Percentiles rank a stretch among this genome's conserved stretches.
phyloP scores from a whole-genome alignment of 2,888 invertebrate species.

The Polyommatus icarus region DNA sequence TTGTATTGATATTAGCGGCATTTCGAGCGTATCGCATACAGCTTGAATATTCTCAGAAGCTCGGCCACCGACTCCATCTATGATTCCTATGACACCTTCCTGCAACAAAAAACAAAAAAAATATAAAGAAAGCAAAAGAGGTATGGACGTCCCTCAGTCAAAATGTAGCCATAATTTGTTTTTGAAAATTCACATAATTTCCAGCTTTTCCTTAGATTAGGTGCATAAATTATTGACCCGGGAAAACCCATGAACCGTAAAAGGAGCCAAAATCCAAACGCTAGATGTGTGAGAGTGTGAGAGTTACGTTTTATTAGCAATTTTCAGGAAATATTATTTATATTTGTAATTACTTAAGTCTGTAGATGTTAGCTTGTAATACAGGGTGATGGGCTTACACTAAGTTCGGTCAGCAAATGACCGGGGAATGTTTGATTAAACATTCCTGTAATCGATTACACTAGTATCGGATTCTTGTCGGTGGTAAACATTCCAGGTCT shows the following conservation, averaged over 20 bases:
- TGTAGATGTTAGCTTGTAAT: not conserved
- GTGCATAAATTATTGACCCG: too few relatives aligned
- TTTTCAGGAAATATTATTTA: not conserved
- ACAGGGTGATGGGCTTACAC: not conserved
- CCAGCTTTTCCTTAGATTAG: too few relatives aligned
- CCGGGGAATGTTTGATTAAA: conserved; percentile 5
- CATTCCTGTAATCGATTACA: not conserved
- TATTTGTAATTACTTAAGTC: not conserved
- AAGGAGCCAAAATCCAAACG: not conserved
- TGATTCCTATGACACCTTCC: conserved; percentile 90
- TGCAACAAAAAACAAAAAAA: conserved; percentile 46
- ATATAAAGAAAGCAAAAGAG: not conserved
- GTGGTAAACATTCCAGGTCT: not conserved
- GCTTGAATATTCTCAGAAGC: conserved; percentile 90
- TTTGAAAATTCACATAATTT: too few relatives aligned
- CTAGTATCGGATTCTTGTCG: not conserved
- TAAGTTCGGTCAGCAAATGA: not conserved
- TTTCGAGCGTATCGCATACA: conserved; percentile 89
- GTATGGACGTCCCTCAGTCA: too few relatives aligned
- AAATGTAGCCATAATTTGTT: too few relatives aligned
- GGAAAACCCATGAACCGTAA: not conserved
- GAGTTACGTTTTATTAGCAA: not conserved
- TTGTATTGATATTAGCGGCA: conserved; percentile 91
- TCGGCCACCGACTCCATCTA: conserved; percentile 88
- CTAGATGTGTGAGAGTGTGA: not conserved